Evolutionary conservation across 30 jellyfish, hydroid and myxozoan species (phyloP).

Genomic region (Aurelia sp.): DNA sequence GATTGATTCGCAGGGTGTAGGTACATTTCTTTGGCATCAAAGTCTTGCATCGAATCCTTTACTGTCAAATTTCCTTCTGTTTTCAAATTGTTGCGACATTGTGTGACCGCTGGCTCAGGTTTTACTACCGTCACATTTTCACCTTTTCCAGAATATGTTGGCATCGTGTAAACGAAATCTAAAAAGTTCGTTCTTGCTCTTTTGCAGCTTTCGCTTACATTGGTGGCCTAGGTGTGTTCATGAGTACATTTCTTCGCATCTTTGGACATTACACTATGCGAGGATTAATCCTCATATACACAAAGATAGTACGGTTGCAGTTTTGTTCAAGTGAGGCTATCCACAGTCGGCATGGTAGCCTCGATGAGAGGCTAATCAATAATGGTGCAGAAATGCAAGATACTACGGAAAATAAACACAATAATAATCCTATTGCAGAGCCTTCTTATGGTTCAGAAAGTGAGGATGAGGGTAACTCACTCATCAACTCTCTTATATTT

Average conservation of each 20-base stretch:
- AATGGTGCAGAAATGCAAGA: background rate
- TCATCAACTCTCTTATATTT: slow-evolving; percentile 62
- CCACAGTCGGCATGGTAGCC: background rate
- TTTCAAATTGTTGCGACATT: too few species aligned
- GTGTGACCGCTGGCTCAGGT: too few species aligned
- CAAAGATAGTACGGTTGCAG: slow-evolving; percentile 8
- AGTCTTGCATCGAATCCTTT: too few species aligned
- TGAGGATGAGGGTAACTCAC: slow-evolving; percentile 60
- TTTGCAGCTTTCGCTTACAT: slow-evolving; percentile 86
- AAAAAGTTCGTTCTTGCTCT: too few species aligned
- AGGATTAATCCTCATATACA: slow-evolving; percentile 49
- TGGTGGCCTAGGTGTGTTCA: slow-evolving; percentile 96
- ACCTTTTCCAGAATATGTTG: too few species aligned
- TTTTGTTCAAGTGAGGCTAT: slow-evolving; percentile 54
- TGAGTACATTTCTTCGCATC: slow-evolving; percentile 83
- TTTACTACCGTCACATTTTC: too few species aligned
- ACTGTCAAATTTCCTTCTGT: too few species aligned
- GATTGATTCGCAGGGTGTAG: too few species aligned
- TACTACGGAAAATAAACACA: background rate
- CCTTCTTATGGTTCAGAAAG: slow-evolving; percentile 55
- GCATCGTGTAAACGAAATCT: too few species aligned
- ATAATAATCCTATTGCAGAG: slow-evolving; percentile 25
- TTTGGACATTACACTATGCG: slow-evolving; percentile 87
- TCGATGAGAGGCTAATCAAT: background rate
- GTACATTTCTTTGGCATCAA: too few species aligned